phyloP scores from a whole-genome alignment of 2,797 vertebrate genomes.

The Ptychobarbus kaznakovi region DNA sequence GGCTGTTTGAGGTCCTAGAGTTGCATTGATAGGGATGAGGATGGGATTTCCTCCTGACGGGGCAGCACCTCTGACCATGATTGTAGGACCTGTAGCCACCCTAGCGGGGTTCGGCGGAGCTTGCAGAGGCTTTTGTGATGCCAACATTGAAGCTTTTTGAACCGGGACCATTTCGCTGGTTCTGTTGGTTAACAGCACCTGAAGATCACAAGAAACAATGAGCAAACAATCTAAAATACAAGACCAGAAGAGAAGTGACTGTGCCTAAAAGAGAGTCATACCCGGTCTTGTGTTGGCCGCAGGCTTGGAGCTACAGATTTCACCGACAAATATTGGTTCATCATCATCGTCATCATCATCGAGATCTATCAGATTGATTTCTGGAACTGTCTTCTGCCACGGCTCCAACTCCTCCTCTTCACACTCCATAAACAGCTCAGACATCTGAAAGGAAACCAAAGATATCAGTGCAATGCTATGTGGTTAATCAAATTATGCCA shows the following conservation, averaged over 20 bases:
- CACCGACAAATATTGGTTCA: constrained; percentile 92
- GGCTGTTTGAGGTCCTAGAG: constrained; percentile 56
- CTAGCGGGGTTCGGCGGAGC: constrained; percentile 61
- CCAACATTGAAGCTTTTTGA: constrained; percentile 60
- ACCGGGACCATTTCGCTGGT: constrained; percentile 65
- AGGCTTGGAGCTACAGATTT: constrained; percentile 82
- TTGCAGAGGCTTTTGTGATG: constrained; percentile 72
- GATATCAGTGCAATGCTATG: neutral
- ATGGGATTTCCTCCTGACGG: constrained; percentile 74
- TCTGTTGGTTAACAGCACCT: constrained; percentile 68
- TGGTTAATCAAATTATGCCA: neutral
- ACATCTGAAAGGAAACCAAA: constrained; percentile 73
- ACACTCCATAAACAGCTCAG: constrained; percentile 90
- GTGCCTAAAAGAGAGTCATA: constrained; percentile 23
- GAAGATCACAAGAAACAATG: constrained; percentile 5
- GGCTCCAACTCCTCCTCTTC: constrained; percentile 90
- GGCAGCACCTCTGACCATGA: constrained; percentile 68
- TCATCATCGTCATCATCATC: constrained; percentile 82
- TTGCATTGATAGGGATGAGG: constrained; percentile 70
- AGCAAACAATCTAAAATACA: neutral
- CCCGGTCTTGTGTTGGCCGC: constrained; percentile 70
- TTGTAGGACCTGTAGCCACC: constrained; percentile 68
- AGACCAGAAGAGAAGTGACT: neutral
- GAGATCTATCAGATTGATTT: constrained; percentile 73
- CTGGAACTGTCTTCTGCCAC: constrained; percentile 83